Evolutionary conservation across 2,113 vertebrate species (phyloP), one percentile per base, ranked within the genome.

Genomic region (Lampris megalopsis): DNA sequence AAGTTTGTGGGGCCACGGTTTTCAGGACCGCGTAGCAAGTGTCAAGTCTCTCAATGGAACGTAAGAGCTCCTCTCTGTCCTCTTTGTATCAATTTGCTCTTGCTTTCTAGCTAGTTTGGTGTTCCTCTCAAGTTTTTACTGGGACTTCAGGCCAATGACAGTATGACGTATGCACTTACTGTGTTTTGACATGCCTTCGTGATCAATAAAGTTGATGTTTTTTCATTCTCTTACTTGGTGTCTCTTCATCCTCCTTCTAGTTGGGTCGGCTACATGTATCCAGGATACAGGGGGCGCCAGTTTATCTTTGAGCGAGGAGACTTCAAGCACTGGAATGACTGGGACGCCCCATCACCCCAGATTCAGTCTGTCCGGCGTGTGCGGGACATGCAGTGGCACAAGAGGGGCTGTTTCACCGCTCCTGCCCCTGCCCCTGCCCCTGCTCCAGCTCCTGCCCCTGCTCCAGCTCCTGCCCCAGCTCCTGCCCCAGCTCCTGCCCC

Each of bases 251-350:
- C 24, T 63, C 63, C 35, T 41, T 76, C 35, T 90, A 99, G 97
- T 66, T 98, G 97, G 97, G 97, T 97, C 2, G 97, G 95, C 77
- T 99, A 98, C 63, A 95, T 96, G 92, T 98, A 95, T 86, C 96
- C 97, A 0, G 97, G 97, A 42, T 99, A 97, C 90, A 94, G 96
- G 6, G 97, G 97, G 53, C 94, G 92, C 61, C 97, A 98, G 92
- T 97, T 94, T 40, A 93, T 97, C 84, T 96, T 98, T 0, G 96
- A 97, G 92, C 93, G 90, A 50, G 96, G 96, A 1, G 96, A 98
- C 41, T 98, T 95, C 91, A 94, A 95, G 73, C 97, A 98, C 92
- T 98, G 96, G 96, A 98, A 98, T 1, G 95, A 97, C 75, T 97
- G 97, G 97, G 95, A 95, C 0, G 95, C 96, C 63, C 93, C 91